Base-by-base conservation (phyloP, 2,797 vertebrate species). In the Hirundo rustica region DNA sequence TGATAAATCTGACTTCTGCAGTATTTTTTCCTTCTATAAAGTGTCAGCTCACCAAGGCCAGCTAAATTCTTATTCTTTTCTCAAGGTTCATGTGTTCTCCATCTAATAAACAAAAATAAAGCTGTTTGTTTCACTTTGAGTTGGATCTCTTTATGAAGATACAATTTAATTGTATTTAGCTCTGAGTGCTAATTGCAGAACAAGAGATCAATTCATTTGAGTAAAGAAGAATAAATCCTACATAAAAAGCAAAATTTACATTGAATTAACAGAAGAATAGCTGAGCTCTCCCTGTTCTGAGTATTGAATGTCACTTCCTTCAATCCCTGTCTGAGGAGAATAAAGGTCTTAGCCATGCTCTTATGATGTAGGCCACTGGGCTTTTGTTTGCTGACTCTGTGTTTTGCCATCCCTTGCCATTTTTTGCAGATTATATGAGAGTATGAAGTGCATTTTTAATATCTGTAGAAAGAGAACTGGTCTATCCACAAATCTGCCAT, bases 321-420 rank as follows among this genome's bases (percentile, higher is more conserved):
- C 45, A 30, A 82, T 50, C 16, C 22, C 32, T 53, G 5, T 13
- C 19, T 79, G 32, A 55, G 18, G 29, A 64, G 16, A 42, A 11
- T 40, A n/a, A 17, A 73, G 20, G 12, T 51, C 50, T 79, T 38
- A 65, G 13, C 6, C 22, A 54, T 9, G 6, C 10, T 60, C 1
- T 61, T 13, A 10, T 50, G 20, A 20, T 45, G 58, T 10, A 57
- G 30, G 16, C 4, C 29, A 32, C 12, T 45, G 5, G 17, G 8
- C 3, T 83, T 71, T 62, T 17, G 1, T 60, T 53, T 72, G 12
- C 27, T 26, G 17, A 44, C 44, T 53, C 29, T 48, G 36, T 65
- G 4, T 27, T 72, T 74, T 70, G 15, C 18, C 2, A 3, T 45
- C 48, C 16, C 3, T 17, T 3, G 1, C 4, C 9, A 15, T 20